Base-by-base conservation (phyloP, 2,888 invertebrate species). In the Stratiomys singularior region DNA sequence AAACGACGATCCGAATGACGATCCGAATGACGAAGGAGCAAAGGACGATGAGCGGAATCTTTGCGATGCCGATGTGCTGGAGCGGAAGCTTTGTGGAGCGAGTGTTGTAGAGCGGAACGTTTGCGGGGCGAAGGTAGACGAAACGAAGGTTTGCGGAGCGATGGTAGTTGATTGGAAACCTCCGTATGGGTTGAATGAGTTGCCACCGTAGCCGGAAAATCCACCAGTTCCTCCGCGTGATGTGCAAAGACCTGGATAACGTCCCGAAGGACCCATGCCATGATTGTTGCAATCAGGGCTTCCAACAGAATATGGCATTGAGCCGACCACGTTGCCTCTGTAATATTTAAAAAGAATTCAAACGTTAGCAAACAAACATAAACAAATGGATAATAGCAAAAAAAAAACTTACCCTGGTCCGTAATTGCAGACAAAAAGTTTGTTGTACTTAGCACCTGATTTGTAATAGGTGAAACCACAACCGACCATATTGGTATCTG, bases 401-500 rank as follows among this genome's bases (percentile, higher is more conserved):
- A n/a, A 18, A 15, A 47, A 5, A 56, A 83, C 88, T 87, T 87
- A 91, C 91, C 92, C 93, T 13, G 95, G 94, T 76, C 94, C 94
- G 84, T 95, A 95, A 88, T 95, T 95, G 89, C 95, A 95, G 76
- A 95, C 93, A 87, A 94, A 95, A 79, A 94, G 90, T 86, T 94
- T 94, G 81, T 93, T 93, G 86, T 93, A 94, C 82, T 95, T 94
- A 82, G 90, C 88, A 1, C 91, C 89, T 83, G 94, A 93, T 84
- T 93, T 92, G 88, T 94, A 96, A 87, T 92, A 94, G 0, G 95
- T 90, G 85, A 91, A 96, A 30, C 96, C 96, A 85, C 96, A 97
- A 78, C 97, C 97, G 76, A 97, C 90, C 81, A 93, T 89, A 84
- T 92, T 92, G 13, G 96, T 94, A 84, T 94, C 92, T 78, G 94